These are phyloP conservation scores for Pampus argenteus DNA, from an alignment of 2,797 vertebrate genomes.

Conservation along the genomic window DNA sequence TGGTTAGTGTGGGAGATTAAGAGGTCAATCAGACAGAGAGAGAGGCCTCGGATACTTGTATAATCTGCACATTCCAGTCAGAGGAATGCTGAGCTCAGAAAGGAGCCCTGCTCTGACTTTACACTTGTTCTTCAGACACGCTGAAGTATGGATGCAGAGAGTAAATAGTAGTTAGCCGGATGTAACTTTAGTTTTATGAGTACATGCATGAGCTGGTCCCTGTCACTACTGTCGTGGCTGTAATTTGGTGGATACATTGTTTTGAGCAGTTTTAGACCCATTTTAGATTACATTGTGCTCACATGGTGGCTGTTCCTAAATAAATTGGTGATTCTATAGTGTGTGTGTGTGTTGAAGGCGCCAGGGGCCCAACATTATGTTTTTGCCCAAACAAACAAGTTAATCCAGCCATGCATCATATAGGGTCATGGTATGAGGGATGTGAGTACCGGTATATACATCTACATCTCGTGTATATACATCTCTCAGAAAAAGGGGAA, in stretches of 20 bases:
- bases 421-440: not conserved
- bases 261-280: no score
- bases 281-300: not conserved
- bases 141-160: slow-evolving; percentile 10
- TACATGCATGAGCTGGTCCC: no score
- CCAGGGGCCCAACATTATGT: not conserved
- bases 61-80: slow-evolving; percentile 74
- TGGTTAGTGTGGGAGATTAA: slow-evolving; percentile 54
- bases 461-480: no score
- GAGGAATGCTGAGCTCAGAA: slow-evolving; percentile 67
- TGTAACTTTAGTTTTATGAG: no score
- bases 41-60: slow-evolving; percentile 67
- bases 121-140: slow-evolving; percentile 25
- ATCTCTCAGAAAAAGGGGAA: not conserved
- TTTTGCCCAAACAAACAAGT: not conserved
- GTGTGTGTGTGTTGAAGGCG: not conserved
- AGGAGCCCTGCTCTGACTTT: slow-evolving; percentile 33
- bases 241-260: no score
- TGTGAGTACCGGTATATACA: no score
- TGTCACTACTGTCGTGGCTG: no score
- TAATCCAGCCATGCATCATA: not conserved
- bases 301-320: not conserved
- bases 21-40: slow-evolving; percentile 59
- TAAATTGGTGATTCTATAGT: not conserved
- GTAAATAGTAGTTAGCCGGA: no score